Conservation (phyloP, 2,113 vertebrate species). For the Acrocephalus kingi region DNA sequence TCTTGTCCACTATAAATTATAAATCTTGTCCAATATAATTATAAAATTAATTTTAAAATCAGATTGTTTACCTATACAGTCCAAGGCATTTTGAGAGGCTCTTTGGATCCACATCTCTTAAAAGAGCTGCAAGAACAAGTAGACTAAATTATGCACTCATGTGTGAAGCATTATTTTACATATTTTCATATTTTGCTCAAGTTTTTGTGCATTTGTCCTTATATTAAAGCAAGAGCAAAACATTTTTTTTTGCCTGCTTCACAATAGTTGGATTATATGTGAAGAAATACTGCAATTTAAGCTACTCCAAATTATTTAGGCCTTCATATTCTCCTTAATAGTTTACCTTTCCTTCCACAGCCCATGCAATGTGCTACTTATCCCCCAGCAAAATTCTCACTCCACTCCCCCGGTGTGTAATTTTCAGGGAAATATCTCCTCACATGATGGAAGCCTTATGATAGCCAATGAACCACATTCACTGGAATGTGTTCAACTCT, state of each 20-base stretch:
- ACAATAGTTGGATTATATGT: neutral
- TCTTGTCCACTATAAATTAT: neutral
- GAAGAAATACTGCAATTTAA: neutral
- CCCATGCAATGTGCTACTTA: neutral
- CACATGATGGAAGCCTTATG: fast-evolving
- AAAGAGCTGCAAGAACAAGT: neutral
- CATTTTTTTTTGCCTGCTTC: neutral
- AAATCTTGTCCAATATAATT: neutral
- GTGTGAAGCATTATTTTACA: neutral
- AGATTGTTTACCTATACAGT: neutral
- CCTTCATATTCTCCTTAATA: neutral
- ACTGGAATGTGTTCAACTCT: neutral
- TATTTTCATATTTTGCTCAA: neutral
- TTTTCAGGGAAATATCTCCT: neutral
- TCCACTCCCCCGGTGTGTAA: neutral
- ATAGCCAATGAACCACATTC: neutral
- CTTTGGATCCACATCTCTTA: neutral
- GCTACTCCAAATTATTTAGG: neutral
- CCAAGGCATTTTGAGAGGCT: neutral
- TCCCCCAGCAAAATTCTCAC: neutral
- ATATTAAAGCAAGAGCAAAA: neutral
- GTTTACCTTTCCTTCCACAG: neutral
- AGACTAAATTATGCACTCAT: neutral
- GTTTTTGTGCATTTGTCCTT: neutral
- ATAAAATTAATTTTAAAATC: neutral